These are phyloP conservation scores for Pseudanteris insignis DNA, from an alignment of 2,888 invertebrate genomes.

Conservation along the genomic window DNA sequence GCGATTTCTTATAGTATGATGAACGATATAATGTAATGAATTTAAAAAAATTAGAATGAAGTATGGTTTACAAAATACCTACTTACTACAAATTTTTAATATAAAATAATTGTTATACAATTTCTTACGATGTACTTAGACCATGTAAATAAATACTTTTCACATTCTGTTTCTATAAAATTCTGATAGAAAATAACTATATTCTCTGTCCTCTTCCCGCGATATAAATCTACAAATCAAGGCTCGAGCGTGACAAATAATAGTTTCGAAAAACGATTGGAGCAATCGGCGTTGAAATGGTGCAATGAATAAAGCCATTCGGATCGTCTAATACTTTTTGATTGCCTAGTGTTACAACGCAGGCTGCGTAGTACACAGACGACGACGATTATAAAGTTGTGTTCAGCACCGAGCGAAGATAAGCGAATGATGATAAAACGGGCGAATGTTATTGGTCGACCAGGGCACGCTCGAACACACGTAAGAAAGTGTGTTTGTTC, in stretches of 20 bases:
- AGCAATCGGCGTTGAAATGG: conserved; percentile 16
- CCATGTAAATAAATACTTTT: no score
- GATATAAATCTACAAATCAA: neutral
- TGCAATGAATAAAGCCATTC: conserved; percentile 34
- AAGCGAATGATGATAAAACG: conserved; percentile 63
- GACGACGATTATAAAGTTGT: conserved; percentile 53
- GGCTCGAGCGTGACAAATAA: neutral
- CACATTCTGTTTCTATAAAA: no score
- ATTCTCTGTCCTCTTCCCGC: no score
- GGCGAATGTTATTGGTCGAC: conserved; percentile 59
- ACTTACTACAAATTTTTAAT: no score
- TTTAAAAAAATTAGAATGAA: no score
- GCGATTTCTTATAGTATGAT: no score
- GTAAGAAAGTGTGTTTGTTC: conserved; percentile 52
- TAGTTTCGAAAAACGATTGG: conserved; percentile 11
- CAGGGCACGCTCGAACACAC: conserved; percentile 35
- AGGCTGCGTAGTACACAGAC: conserved; percentile 30
- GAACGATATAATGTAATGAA: no score
- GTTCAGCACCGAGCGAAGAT: conserved; percentile 53
- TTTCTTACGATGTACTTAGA: no score
- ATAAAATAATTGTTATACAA: no score
- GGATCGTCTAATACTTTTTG: conserved; percentile 48
- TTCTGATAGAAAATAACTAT: no score
- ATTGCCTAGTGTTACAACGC: conserved; percentile 26
- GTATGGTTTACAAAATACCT: no score